These are phyloP conservation scores for Lithophane leautieri DNA, from an alignment of 2,888 invertebrate genomes.

Conservation along the genomic window DNA sequence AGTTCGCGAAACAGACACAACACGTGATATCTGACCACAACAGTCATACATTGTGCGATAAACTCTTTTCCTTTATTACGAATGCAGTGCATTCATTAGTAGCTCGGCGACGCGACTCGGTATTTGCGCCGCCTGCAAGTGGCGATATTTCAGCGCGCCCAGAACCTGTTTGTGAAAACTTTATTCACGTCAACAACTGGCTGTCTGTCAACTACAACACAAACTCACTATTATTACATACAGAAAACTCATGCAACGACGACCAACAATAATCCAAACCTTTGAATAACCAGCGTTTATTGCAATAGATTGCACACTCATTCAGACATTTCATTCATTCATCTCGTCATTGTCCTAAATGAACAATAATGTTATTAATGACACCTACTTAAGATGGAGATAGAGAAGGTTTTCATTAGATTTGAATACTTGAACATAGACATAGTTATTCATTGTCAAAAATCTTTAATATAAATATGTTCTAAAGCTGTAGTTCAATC, in stretches of 20 bases:
- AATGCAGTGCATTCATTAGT: conserved; percentile 71
- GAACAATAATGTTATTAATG: conserved; percentile 57
- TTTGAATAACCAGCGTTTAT: conserved; percentile 65
- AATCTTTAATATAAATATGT: conserved; percentile 52
- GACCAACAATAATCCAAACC: conserved; percentile 60
- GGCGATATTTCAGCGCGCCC: conserved; percentile 81
- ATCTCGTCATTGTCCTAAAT: conserved; percentile 43
- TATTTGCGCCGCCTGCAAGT: conserved; percentile 83
- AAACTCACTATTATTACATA: conserved; percentile 71
- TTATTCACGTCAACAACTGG: conserved; percentile 80
- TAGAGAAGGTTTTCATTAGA: conserved; percentile 44
- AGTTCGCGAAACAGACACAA: conserved; percentile 41
- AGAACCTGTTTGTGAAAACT: conserved; percentile 83
- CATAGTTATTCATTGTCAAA: conserved; percentile 56
- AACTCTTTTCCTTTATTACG: conserved; percentile 71
- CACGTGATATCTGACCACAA: conserved; percentile 49
- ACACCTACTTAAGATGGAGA: conserved; percentile 37
- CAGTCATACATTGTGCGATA: conserved; percentile 68
- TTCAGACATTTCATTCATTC: conserved; percentile 59
- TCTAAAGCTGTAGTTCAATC: conserved; percentile 41
- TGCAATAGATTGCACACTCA: conserved; percentile 61
- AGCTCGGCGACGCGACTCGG: conserved; percentile 73
- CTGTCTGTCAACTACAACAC: conserved; percentile 79
- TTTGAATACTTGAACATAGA: conserved; percentile 45
- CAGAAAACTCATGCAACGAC: conserved; percentile 69